Conservation (phyloP, 2,113 vertebrate species). For the Boleophthalmus pectinirostris region DNA sequence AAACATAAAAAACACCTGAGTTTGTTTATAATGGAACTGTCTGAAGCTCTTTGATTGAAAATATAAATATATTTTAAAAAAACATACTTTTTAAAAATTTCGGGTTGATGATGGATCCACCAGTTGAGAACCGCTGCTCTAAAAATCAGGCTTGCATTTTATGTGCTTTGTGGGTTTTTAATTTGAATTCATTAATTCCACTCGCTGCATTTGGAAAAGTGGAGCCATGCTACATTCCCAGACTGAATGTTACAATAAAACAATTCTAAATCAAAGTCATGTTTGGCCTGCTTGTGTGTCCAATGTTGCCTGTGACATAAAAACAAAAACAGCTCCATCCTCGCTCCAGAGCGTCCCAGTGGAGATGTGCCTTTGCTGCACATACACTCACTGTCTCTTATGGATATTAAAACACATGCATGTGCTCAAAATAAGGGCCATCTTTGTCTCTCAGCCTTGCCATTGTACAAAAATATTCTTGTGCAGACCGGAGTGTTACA, state of each 20-base stretch:
- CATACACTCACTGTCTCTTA: background rate
- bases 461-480: constrained; percentile 51
- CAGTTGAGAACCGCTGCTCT: background rate
- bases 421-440: constrained; percentile 44
- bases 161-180: constrained; percentile 62
- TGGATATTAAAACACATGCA: constrained; percentile 37
- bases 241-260: background rate
- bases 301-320: background rate
- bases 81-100: no score
- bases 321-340: background rate
- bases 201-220: background rate
- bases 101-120: background rate
- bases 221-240: background rate
- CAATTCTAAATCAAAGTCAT: background rate
- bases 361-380: constrained; percentile 8
- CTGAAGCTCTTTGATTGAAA: no score
- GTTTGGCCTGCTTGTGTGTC: background rate
- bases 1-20: no score
- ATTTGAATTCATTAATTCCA: constrained; percentile 13
- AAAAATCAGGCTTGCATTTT: constrained; percentile 11
- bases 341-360: background rate
- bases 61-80: no score
- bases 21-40: no score
- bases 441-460: constrained; percentile 29
- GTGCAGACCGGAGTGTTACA: constrained; percentile 20